phyloP scores from a whole-genome alignment of 2,113 vertebrate genomes.

The Phycodurus eques region DNA sequence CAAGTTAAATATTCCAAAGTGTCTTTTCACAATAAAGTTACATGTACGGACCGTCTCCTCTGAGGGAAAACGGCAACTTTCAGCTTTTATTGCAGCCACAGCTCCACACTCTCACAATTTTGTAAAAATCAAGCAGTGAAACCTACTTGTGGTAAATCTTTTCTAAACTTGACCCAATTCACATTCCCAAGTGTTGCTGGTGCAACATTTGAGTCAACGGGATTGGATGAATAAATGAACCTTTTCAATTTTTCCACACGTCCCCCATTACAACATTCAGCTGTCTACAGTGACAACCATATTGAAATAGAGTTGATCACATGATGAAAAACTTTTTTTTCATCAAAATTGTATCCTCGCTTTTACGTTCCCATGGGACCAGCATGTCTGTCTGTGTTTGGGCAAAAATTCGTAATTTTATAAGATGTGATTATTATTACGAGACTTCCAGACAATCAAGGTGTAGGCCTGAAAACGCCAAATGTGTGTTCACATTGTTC shows the following conservation, averaged over 20 bases:
- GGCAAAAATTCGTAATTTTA: background rate
- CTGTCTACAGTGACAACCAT: background rate
- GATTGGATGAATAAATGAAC: background rate
- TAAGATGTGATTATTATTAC: background rate
- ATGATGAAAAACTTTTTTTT: background rate
- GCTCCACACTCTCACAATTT: background rate
- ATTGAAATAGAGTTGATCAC: background rate
- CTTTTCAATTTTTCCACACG: background rate
- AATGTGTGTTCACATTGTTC: background rate
- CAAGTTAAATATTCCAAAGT: conserved; percentile 20
- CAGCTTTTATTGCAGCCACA: background rate
- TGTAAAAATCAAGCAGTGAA: background rate
- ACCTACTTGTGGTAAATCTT: background rate
- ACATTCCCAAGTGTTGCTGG: background rate
- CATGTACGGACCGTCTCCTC: background rate
- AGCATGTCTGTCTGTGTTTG: background rate
- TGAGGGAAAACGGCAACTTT: background rate
- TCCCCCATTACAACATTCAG: background rate
- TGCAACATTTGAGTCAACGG: background rate
- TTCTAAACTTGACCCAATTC: background rate
- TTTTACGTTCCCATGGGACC: background rate
- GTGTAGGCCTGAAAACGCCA: conserved; percentile 17
- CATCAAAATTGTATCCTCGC: background rate
- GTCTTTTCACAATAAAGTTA: conserved; percentile 1
- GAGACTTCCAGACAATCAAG: background rate